Evolutionary conservation across 2,888 invertebrate genomes (phyloP).

Genomic region (Sphinx pinastri): DNA sequence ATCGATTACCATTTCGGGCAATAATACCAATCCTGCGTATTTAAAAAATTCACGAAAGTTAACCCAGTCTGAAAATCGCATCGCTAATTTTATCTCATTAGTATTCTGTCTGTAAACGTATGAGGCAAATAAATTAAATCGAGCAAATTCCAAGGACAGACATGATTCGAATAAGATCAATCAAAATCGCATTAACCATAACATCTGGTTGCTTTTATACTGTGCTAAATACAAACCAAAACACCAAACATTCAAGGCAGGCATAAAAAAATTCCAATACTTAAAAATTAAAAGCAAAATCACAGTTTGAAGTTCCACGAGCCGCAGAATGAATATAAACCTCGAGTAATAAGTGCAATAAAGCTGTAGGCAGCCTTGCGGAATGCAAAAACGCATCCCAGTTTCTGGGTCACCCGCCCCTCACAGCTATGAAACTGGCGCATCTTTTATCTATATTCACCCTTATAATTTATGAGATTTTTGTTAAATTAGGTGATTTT

Average conservation of each 20-base stretch:
- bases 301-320: conserved; percentile 32
- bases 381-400: conserved; percentile 58
- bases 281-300: conserved; percentile 33
- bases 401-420: conserved; percentile 59
- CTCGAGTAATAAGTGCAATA: conserved; percentile 63
- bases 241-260: background rate
- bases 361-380: conserved; percentile 45
- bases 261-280: background rate
- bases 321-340: conserved; percentile 40
- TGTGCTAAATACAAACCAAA: background rate
- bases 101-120: too few species aligned
- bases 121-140: too few species aligned
- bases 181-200: too few species aligned
- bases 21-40: too few species aligned
- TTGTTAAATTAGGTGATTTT: conserved; percentile 42
- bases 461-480: conserved; percentile 17
- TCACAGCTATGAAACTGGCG: conserved; percentile 35
- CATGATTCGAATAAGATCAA: too few species aligned
- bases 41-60: too few species aligned
- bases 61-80: too few species aligned
- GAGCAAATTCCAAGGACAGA: too few species aligned
- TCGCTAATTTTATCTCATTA: too few species aligned
- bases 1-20: too few species aligned
- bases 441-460: conserved; percentile 48
- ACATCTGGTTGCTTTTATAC: too few species aligned